phyloP scores from a whole-genome alignment of 2,888 invertebrate genomes.

The Erebia palarica region DNA sequence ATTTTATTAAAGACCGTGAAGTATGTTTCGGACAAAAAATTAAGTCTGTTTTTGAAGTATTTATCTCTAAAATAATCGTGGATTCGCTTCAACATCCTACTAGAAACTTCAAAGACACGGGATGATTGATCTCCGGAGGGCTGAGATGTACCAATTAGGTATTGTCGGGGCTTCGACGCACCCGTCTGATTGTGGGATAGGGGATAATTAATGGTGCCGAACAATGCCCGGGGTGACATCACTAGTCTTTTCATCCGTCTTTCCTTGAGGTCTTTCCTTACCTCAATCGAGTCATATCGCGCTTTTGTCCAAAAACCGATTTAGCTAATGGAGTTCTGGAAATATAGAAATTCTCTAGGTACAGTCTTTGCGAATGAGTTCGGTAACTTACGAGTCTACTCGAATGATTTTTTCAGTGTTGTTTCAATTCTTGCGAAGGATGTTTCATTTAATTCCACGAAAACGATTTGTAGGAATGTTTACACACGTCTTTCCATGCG shows the following conservation, averaged over 20 bases:
- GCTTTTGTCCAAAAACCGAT: constrained; percentile 36
- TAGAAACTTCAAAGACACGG: constrained; percentile 27
- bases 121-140: constrained; percentile 31
- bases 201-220: constrained; percentile 33
- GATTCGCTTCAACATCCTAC: constrained; percentile 12
- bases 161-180: constrained; percentile 25
- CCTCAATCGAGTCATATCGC: constrained; percentile 32
- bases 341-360: constrained; percentile 16
- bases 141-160: constrained; percentile 36
- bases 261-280: constrained; percentile 17
- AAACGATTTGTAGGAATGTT: no score
- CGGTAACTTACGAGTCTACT: background rate
- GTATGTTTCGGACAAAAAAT: background rate
- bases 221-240: constrained; percentile 31
- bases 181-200: constrained; percentile 28
- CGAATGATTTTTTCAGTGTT: no score
- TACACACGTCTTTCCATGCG: no score
- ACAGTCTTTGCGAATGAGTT: background rate
- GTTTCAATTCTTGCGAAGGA: no score
- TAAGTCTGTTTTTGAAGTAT: background rate
- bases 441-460: no score
- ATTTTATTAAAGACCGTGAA: background rate
- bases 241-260: constrained; percentile 32
- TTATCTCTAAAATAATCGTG: background rate
- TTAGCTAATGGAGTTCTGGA: constrained; percentile 33